phyloP scores from a whole-genome alignment of 2,797 vertebrate species.

The Coregonus ussuriensis region DNA sequence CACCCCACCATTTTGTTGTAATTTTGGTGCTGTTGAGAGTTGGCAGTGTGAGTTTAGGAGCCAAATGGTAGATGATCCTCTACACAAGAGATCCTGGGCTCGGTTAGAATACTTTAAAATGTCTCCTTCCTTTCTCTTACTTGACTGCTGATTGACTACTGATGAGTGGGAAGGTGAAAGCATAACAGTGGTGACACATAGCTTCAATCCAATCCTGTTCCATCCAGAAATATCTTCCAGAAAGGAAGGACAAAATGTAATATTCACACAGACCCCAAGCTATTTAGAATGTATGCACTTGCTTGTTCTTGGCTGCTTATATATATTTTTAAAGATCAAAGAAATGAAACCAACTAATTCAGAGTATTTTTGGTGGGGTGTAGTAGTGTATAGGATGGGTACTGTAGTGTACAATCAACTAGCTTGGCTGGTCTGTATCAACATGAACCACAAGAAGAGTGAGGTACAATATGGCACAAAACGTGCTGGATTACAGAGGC shows the following conservation, averaged over 20 bases:
- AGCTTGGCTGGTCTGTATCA: background rate
- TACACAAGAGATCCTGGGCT: background rate
- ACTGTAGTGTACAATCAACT: conserved; percentile 1
- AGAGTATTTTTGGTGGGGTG: background rate
- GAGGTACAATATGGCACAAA: conserved; percentile 57
- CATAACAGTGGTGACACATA: no score
- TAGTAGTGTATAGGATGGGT: background rate
- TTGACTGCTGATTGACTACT: no score
- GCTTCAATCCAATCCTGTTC: background rate
- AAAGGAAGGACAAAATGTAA: background rate
- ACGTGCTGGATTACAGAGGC: conserved; percentile 41
- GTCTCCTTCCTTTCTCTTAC: no score
- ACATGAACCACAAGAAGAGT: background rate
- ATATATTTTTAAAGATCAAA: no score
- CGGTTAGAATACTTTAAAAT: background rate
- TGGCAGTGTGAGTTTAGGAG: background rate
- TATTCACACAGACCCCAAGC: background rate
- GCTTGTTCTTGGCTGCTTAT: no score
- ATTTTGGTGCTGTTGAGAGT: background rate
- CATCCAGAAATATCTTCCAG: background rate
- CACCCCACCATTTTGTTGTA: background rate
- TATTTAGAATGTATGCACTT: no score
- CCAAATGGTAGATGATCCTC: background rate
- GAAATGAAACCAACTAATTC: background rate
- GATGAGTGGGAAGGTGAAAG: no score